These are phyloP conservation scores for Sicus ferrugineus DNA, from an alignment of 2,888 invertebrate species.

Conservation along the genomic window DNA sequence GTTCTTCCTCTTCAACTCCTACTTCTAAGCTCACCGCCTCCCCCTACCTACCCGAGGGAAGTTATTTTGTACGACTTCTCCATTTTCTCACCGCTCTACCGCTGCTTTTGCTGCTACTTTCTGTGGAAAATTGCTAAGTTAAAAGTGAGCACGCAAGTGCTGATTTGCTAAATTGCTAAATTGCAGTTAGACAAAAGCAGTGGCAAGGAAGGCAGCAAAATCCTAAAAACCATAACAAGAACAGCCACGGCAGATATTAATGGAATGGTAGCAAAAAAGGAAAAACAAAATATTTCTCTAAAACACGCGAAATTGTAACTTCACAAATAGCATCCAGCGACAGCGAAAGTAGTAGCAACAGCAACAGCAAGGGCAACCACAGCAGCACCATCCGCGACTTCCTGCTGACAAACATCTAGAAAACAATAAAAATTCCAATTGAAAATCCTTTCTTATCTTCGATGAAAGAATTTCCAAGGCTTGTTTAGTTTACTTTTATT, in stretches of 20 bases:
- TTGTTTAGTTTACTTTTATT: no score
- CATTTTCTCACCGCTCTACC: background rate
- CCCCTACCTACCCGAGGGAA: background rate
- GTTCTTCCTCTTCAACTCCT: background rate
- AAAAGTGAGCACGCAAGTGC: background rate
- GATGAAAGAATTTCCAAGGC: no score
- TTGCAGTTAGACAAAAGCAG: background rate
- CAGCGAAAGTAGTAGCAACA: conserved; percentile 14
- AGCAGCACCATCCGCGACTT: conserved; percentile 1
- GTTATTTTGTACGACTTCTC: background rate
- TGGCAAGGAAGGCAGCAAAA: background rate
- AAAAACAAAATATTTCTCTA: background rate
- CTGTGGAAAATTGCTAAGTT: background rate
- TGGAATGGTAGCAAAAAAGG: background rate
- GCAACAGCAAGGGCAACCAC: background rate
- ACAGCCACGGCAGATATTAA: background rate
- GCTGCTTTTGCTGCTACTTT: background rate
- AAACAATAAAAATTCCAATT: background rate
- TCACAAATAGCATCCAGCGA: background rate
- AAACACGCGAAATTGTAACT: background rate
- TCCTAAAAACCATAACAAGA: background rate
- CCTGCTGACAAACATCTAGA: background rate
- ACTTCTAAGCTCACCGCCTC: background rate
- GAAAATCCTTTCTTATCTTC: background rate
- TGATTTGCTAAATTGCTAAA: background rate